phyloP scores from a whole-genome alignment of 2,797 vertebrate species.

The Diglossa cyanea region DNA sequence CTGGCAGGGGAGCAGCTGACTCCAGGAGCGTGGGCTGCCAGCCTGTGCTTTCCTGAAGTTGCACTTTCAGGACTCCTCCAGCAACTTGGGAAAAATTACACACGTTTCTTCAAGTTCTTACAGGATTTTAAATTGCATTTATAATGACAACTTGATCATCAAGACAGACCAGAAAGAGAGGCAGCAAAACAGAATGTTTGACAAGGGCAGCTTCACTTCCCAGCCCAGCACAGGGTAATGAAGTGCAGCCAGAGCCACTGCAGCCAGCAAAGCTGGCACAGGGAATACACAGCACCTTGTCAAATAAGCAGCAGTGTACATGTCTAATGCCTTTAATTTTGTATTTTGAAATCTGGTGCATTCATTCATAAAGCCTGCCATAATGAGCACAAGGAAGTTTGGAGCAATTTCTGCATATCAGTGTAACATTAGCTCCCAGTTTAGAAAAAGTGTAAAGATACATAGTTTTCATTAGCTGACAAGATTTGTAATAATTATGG shows the following conservation, averaged over 20 bases:
- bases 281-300: not conserved
- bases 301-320: not conserved
- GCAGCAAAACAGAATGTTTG: not conserved
- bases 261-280: not conserved
- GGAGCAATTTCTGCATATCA: not conserved
- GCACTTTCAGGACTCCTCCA: not conserved
- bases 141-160: not conserved
- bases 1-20: constrained; percentile 10
- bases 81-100: not conserved
- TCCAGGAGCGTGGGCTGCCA: not conserved
- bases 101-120: not conserved
- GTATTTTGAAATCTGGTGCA: not conserved
- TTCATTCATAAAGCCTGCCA: not conserved
- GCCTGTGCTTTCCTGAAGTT: not conserved
- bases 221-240: not conserved
- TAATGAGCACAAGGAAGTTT: not conserved
- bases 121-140: not conserved
- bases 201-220: not conserved
- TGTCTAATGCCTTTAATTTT: constrained; percentile 31
- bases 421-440: not conserved
- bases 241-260: not conserved
- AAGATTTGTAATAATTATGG: not conserved
- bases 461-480: not conserved
- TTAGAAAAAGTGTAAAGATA: not conserved
- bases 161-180: not conserved